Evolutionary conservation across 1,140 invertebrate genomes (phyloP).

Genomic region (Lordiphosa mommai): DNA sequence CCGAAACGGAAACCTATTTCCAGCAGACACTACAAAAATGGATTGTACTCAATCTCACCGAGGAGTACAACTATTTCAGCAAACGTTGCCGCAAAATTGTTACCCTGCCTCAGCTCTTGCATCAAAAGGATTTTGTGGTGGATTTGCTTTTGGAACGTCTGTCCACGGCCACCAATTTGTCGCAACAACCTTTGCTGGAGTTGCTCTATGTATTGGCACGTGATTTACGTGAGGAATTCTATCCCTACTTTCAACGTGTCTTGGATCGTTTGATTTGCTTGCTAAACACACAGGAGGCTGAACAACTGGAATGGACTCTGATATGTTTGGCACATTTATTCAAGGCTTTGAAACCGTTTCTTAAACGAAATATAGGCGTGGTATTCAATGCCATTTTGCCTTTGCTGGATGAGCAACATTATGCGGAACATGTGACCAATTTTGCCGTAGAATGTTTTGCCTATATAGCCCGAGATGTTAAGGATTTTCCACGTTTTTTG

Average conservation of each 20-base stretch:
- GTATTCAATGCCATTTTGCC: conserved; percentile 88
- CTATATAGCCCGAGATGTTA: conserved; percentile 93
- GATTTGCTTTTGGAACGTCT: conserved; percentile 87
- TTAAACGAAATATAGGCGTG: conserved; percentile 88
- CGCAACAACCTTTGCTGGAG: conserved; percentile 90
- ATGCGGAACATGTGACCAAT: conserved; percentile 90
- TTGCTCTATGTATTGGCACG: conserved; percentile 91
- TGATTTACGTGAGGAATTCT: conserved; percentile 93
- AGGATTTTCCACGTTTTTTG: conserved; percentile 88
- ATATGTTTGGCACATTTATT: conserved; percentile 92
- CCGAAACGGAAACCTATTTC: conserved; percentile 87
- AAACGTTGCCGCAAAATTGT: conserved; percentile 86
- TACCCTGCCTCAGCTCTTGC: conserved; percentile 89
- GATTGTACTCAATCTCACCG: conserved; percentile 90
- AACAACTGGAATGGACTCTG: conserved; percentile 91
- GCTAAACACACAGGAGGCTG: conserved; percentile 88
- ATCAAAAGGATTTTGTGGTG: conserved; percentile 88
- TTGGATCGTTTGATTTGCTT: conserved; percentile 86
- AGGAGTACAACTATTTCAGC: conserved; percentile 88
- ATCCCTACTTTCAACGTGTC: conserved; percentile 87
- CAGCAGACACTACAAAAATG: conserved; percentile 91
- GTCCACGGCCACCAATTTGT: conserved; percentile 85
- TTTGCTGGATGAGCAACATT: conserved; percentile 85
- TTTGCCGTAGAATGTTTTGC: conserved; percentile 97
- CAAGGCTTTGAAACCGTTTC: conserved; percentile 90